Percentiles rank a stretch among this genome's conserved stretches.
phyloP scores from a whole-genome alignment of 2,797 vertebrate species.

The Lagorchestes hirsutus region DNA sequence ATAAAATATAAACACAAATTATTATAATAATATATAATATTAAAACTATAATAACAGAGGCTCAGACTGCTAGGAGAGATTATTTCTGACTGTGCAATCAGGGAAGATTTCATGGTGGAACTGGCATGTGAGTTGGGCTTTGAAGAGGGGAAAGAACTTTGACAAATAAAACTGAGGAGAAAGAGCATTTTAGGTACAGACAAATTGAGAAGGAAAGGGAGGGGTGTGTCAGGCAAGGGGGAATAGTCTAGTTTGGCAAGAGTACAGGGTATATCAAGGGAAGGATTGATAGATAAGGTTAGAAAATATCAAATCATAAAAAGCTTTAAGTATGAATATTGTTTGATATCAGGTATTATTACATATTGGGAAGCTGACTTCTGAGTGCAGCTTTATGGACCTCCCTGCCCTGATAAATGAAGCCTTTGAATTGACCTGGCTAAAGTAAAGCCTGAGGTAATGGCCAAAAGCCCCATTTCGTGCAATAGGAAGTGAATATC shows the following conservation, averaged over 20 bases:
- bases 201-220: not conserved
- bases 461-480: not conserved
- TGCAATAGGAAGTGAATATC: not conserved
- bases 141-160: not conserved
- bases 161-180: not conserved
- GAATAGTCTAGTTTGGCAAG: not conserved
- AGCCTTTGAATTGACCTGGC: not conserved
- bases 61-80: not conserved
- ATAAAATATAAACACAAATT: not conserved
- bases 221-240: not conserved
- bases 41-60: not conserved
- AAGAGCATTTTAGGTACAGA: not conserved
- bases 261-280: not conserved
- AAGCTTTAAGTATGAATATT: not conserved
- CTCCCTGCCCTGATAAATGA: not conserved
- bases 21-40: not conserved
- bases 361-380: not conserved
- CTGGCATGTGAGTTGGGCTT: not conserved
- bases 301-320: not conserved
- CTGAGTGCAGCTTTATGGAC: not conserved
- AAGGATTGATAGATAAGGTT: not conserved
- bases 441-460: not conserved
- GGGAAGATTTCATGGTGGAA: not conserved
- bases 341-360: not conserved
- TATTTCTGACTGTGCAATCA: not conserved